Conservation (phyloP, 35 echinoderm and acorn worm species). For the Hemicentrotus pulcherrimus region DNA sequence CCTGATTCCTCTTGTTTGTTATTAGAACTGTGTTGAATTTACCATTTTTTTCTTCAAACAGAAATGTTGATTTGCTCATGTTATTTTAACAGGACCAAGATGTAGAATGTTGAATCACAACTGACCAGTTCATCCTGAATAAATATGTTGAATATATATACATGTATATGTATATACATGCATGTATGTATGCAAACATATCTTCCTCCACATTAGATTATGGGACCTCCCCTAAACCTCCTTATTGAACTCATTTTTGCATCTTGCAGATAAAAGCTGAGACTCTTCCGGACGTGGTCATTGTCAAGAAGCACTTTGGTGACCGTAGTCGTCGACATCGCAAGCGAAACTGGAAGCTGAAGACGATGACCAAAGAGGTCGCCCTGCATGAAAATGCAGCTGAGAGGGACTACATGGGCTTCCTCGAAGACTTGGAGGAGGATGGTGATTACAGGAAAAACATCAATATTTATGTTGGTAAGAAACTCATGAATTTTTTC, state of each 20-base stretch:
- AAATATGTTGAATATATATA: no score
- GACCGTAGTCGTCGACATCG: conserved; percentile 75
- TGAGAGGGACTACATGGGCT: conserved; percentile 90
- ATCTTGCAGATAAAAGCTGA: conserved; percentile 66
- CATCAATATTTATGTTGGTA: conserved; percentile 92
- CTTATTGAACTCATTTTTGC: neutral
- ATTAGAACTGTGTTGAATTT: no score
- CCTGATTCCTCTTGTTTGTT: no score
- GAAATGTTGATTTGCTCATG: no score
- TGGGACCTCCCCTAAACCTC: no score
- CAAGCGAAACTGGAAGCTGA: conserved; percentile 88
- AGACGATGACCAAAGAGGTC: conserved; percentile 73
- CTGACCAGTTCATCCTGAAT: no score
- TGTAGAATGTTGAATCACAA: no score
- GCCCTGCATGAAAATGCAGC: conserved; percentile 61
- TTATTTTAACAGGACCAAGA: no score
- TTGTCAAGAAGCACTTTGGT: conserved; percentile 91
- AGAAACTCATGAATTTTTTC: neutral
- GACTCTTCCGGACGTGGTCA: conserved; percentile 70
- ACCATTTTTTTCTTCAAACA: no score
- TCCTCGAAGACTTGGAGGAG: conserved; percentile 93
- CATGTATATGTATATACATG: no score
- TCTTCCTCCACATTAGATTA: neutral
- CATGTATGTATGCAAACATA: neutral
- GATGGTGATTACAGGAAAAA: conserved; percentile 90